Base-by-base conservation (phyloP, 64 coral and sea anemone genomes). In the Pocillopora verrucosa region DNA sequence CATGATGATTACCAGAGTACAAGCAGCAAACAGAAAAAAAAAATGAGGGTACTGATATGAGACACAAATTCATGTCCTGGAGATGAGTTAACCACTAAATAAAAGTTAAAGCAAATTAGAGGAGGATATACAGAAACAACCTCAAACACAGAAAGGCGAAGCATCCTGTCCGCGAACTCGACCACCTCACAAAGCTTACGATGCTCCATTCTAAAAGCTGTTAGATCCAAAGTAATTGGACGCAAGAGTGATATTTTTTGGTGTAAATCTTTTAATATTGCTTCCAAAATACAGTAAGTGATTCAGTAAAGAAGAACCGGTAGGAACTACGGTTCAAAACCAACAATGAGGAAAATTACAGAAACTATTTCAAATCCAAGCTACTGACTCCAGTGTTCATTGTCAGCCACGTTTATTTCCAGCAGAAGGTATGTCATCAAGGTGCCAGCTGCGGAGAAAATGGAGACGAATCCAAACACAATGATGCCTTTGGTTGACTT, bases 251-350 rank as follows among this genome's bases (percentile, higher is more conserved):
- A 56, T 22, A 51, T 13, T 65, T 20, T 16, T 4, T 22, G 69
- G 17, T 72, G 38, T 0, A 85, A 41, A 26, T 85, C 82, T 16
- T 85, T 63, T 30, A 73, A 72, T 0, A 85, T 1, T 9, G 64
- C 36, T 19, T 85, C 82, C 4, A 85, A 20, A 11, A 85, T n/a
- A 26, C 56, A 57, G 38, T 63, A 85, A 17, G 82, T 72, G n/a
- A 72, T 10, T 12, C 65, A 85, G 37, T 45, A 72, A 85, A 85
- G 57, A 1, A 85, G 11, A 17, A 85, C n/a, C 5, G 82, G 82
- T 11, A 85, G 65, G 20, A 85, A 70, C 82, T 63, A 85, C 12
- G 72, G 19, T 45, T 36, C 82, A 22, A 4, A n/a, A 15, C 82
- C 82, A 70, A 69, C 56, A 12, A 56, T 14, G 11, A 57, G 4